Evolutionary conservation across 2,888 invertebrate genomes (phyloP), one percentile per base, ranked within the genome.

Genomic region (Noctua fimbriata): DNA sequence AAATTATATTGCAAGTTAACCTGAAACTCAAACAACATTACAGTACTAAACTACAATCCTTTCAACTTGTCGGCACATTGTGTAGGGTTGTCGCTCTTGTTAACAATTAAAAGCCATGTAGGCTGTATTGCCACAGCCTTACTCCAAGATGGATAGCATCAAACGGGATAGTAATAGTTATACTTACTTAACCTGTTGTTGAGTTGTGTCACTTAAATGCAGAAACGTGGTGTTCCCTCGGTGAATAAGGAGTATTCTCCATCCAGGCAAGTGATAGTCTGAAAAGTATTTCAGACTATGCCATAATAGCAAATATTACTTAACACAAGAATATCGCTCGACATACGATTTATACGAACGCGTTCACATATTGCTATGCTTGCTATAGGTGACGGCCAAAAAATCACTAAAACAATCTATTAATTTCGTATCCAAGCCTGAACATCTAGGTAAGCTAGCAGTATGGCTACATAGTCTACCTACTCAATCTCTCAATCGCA

Each of bases 21-120:
- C 87, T 87, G 69, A 73, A 87, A 85, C 70, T 85, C 32, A 73
- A 87, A 85, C 74, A 66, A 65, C 66, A 52, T 76, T 76, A 78
- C 75, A 69, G 60, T 52, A 44, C 76, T 79, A 58, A 78, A 85
- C 76, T 80, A 82, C 69, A 76, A 80, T 78, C 78, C 82, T 85
- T 84, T 85, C 44, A 79, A 78, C 63, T 60, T 74, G 85, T 76
- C 78, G 69, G 41, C 73, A 74, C 66, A 21, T 69, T 76, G 36
- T 32, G 5, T 66, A 86, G 86, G 86, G 85, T n/a, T 87, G 79
- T 10, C 71, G 32, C 69, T 24, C 6, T 3, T 0, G 14, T 60
- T 24, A 79, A 18, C 41, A 16, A 65, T n/a, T 49, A 28, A 67
- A 55, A 72, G 1, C 1, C 0, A 60, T 41, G n/a, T 21, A 79